Evolutionary conservation across 2,888 invertebrate genomes (phyloP), one percentile per base, ranked within the genome.

Genomic region (Polyommatus icarus): DNA sequence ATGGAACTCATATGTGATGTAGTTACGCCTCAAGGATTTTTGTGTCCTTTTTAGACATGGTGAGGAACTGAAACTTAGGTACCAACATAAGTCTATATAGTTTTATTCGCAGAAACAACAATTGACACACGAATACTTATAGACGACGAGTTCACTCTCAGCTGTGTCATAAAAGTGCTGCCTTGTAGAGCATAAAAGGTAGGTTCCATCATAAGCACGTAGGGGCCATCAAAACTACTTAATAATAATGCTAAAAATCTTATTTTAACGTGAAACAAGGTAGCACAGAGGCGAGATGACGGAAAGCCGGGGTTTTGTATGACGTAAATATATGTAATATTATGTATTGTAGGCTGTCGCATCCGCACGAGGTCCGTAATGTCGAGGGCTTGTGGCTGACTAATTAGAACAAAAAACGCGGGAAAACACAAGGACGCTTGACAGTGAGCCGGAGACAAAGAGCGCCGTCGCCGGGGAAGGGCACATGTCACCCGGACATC

Each of bases 351-450:
- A 78, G 76, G 79, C 79, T 54, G 75, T 50, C 75, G 75, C 75
- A 73, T 20, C 81, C 83, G 82, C 82, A 83, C 85, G 82, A 85
- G 86, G 84, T 84, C 83, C 84, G 84, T 83, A 83, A 89, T 88
- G 90, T 90, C 89, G 87, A 88, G 87, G 85, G 87, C 82, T 81
- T 84, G 87, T 89, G 91, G 88, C 87, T 87, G 92, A 92, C 93
- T 93, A 93, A 93, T 93, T 93, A 93, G 91, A 93, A 93, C 93
- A 93, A 93, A 93, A 93, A 93, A 92, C 91, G 92, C 92, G 93
- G 92, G 91, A 92, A 91, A 91, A 92, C 91, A 92, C 88, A 91
- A 93, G 93, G 90, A 92, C 86, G 90, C 93, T 93, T 92, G 92
- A 93, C 92, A 92, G 91, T 89, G 91, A 92, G 89, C 87, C 91